Evolutionary conservation across 2,888 invertebrate species (phyloP).

Genomic region (Caenorhabditis sp.): DNA sequence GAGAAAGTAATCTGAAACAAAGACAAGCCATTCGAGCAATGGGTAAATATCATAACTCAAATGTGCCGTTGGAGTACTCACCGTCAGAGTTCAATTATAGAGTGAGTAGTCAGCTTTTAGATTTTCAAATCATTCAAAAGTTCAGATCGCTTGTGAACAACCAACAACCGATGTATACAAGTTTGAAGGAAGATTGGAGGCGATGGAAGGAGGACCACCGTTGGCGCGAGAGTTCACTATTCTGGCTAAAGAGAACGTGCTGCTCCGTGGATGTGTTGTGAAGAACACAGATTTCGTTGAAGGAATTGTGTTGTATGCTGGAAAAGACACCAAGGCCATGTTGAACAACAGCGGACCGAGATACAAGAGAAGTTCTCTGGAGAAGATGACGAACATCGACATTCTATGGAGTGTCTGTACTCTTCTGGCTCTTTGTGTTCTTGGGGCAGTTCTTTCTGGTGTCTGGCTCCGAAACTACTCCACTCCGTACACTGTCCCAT

Average conservation of each 20-base stretch:
- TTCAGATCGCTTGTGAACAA: constrained; percentile 94
- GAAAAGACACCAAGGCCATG: constrained; percentile 96
- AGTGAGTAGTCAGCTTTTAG: constrained; percentile 33
- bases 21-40: constrained; percentile 87
- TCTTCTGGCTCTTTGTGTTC: constrained; percentile 91
- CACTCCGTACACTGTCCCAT: constrained; percentile 65
- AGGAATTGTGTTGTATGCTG: constrained; percentile 96
- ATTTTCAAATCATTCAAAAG: constrained; percentile 16
- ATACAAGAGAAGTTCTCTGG: constrained; percentile 87
- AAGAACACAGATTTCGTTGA: constrained; percentile 97
- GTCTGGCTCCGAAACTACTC: constrained; percentile 66
- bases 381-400: constrained; percentile 85
- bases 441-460: constrained; percentile 89
- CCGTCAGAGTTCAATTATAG: constrained; percentile 73
- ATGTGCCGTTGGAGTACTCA: constrained; percentile 70
- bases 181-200: constrained; percentile 89
- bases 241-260: constrained; percentile 88
- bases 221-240: constrained; percentile 85
- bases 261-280: constrained; percentile 94
- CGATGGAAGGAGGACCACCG: constrained; percentile 86
- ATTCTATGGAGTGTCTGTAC: constrained; percentile 86
- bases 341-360: constrained; percentile 96
- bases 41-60: constrained; percentile 86
- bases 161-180: constrained; percentile 97
- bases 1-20: constrained; percentile 96